Evolutionary conservation across 1,140 invertebrate species (phyloP), one percentile per base, ranked within the genome.

Genomic region (Polyergus mexicanus): DNA sequence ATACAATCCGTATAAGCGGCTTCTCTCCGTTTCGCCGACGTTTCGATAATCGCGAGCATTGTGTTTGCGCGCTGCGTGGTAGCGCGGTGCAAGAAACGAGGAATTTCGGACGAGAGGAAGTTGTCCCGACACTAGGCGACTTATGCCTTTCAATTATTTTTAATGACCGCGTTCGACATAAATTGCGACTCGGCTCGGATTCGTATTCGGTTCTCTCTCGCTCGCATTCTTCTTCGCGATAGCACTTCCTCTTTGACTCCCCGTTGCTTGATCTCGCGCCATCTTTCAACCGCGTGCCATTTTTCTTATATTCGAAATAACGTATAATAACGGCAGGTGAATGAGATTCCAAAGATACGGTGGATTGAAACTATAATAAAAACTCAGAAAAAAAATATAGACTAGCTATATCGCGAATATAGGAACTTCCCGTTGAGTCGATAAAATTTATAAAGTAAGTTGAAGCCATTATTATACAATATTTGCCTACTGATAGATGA

Each of bases 131-230:
- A 28, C 19, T 3, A 11, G 69, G 19, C 35, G 78, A 81, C 51
- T 81, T 56, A n/a, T 41, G 77, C 6, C 66, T 60, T 72, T 72
- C 25, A 81, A 81, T 81, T 81, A 81, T 47, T 81, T 81, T 81
- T 60, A 81, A 81, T 60, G 78, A 71, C 54, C 51, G 10, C 22
- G 7, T 16, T 58, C 22, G 47, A 2, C 47, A 22, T 44, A 44
- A 71, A 81, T 81, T 80, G 62, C 44, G n/a, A 68, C 58, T n/a
- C 62, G 35, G 58, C 22, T 68, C 5, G 10, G n/a, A 44, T 54
- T 56, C 22, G 10, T 80, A 35, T 38, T 62, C 44, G 5, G n/a
- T 10, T 41, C 25, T 76, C 38, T 60, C 19, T 51, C 8, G 22
- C 32, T 38, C 44, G 25, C 16, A 22, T 22, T 28, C 16, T 4